phyloP scores from a whole-genome alignment of 2,113 vertebrate genomes.

The Myotis davidii region DNA sequence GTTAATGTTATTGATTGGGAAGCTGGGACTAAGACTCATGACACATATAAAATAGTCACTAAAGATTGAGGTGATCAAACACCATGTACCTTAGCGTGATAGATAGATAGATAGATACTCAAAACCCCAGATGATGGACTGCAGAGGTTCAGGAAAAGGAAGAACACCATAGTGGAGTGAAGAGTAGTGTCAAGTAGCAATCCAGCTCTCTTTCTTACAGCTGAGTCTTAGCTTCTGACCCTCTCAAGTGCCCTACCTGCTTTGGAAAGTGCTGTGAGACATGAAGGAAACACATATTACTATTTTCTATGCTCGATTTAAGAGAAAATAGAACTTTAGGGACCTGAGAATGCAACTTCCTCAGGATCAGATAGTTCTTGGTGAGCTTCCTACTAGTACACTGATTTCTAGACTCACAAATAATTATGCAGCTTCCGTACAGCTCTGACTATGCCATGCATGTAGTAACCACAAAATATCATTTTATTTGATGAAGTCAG shows the following conservation, averaged over 20 bases:
- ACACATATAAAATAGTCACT: not conserved
- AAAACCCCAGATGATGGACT: not conserved
- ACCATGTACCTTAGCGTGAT: not conserved
- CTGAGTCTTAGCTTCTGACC: not conserved
- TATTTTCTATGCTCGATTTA: not conserved
- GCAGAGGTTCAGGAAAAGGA: not conserved
- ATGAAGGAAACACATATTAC: not conserved
- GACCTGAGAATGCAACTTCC: not conserved
- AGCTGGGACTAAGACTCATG: not conserved
- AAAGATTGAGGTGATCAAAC: not conserved
- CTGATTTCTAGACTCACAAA: not conserved
- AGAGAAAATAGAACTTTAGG: not conserved
- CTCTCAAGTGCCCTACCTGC: not conserved
- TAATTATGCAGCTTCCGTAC: not conserved
- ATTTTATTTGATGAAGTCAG: constrained; percentile 10
- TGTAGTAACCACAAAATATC: not conserved
- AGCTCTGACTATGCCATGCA: not conserved
- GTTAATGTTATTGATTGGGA: not conserved
- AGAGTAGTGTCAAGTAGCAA: not conserved
- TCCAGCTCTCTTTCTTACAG: not conserved
- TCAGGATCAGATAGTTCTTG: not conserved
- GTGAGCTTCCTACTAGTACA: not conserved
- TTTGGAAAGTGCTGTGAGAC: not conserved
- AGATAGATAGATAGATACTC: not conserved
- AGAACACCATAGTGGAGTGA: not conserved